Percentiles rank a stretch among this genome's conserved stretches.
phyloP scores from a whole-genome alignment of 2,797 vertebrate species.

The Bovichtus variegatus region DNA sequence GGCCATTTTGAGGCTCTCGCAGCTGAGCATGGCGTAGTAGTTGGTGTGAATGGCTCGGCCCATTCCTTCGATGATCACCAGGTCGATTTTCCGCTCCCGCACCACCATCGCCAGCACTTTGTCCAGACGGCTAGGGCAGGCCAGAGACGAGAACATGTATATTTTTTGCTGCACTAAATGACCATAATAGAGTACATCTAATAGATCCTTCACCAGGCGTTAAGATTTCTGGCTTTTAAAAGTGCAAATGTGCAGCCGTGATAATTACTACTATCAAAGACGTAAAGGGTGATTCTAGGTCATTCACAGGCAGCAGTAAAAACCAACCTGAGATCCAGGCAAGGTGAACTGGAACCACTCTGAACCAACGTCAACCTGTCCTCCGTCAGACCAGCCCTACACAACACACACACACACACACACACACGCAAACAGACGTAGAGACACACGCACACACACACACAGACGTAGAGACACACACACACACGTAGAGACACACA shows the following conservation, averaged over 20 bases:
- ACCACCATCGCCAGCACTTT: conserved; percentile 92
- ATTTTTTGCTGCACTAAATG: background rate
- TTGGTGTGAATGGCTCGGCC: conserved; percentile 98
- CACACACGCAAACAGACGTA: no score
- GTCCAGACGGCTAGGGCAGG: conserved; percentile 90
- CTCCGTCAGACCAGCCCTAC: conserved; percentile 88
- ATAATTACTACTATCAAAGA: background rate
- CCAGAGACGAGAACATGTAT: background rate
- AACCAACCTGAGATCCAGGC: conserved; percentile 94
- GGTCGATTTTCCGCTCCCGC: conserved; percentile 91
- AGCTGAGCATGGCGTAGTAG: conserved; percentile 92
- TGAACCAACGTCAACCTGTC: conserved; percentile 91
- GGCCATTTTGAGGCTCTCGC: conserved; percentile 97
- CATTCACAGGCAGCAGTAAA: no score
- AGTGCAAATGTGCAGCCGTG: background rate
- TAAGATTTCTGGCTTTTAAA: background rate
- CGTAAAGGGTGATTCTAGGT: background rate
- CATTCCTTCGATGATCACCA: conserved; percentile 99
- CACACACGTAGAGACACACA: no score
- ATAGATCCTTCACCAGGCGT: background rate
- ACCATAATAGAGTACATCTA: background rate
- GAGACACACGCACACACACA: no score
- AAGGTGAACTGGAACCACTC: conserved; percentile 97
- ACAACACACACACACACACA: conserved; percentile 31
- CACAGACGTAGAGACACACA: no score